These are phyloP conservation scores for Thalassaphorura encarpata DNA, from an alignment of 1,140 invertebrate species.

Conservation along the genomic window DNA sequence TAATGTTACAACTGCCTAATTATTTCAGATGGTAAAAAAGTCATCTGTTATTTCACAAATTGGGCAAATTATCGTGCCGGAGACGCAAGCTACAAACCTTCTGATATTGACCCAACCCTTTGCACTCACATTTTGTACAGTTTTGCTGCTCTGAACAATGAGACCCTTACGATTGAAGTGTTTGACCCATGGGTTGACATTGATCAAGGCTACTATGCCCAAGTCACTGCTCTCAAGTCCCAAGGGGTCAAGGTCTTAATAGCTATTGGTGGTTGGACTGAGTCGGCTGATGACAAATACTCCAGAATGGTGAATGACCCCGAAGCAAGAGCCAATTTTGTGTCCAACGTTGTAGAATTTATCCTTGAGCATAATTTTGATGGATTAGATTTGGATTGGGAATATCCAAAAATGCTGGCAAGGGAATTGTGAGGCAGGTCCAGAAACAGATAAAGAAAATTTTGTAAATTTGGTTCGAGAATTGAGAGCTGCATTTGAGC, in stretches of 20 bases:
- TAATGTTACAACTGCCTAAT: not conserved
- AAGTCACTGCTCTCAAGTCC: conserved; percentile 44
- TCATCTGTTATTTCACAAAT: conserved; percentile 75
- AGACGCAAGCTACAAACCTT: conserved; percentile 70
- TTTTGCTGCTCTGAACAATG: conserved; percentile 68
- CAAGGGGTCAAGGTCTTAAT: conserved; percentile 50
- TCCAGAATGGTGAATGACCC: conserved; percentile 47
- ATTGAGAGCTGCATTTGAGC: conserved; percentile 43
- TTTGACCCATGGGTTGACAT: conserved; percentile 77
- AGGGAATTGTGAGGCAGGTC: conserved; percentile 36
- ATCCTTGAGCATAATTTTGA: conserved; percentile 50
- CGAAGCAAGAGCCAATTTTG: conserved; percentile 42
- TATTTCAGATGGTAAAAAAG: conserved; percentile 38
- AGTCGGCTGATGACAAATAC: conserved; percentile 52
- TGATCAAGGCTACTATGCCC: conserved; percentile 57
- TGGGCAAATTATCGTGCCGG: conserved; percentile 76
- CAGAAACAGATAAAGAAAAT: conserved; percentile 42
- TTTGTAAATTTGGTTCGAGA: conserved; percentile 43
- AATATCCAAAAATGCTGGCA: conserved; percentile 50
- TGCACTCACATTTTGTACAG: conserved; percentile 84
- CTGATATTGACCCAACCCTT: conserved; percentile 62
- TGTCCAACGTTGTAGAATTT: conserved; percentile 44
- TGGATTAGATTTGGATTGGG: conserved; percentile 55
- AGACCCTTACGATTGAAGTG: conserved; percentile 58
- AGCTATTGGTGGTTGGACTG: conserved; percentile 55